Percentiles rank a stretch among this genome's conserved stretches.
Conservation (phyloP, 1,140 invertebrate genomes). For the Odontomachus brunneus region DNA sequence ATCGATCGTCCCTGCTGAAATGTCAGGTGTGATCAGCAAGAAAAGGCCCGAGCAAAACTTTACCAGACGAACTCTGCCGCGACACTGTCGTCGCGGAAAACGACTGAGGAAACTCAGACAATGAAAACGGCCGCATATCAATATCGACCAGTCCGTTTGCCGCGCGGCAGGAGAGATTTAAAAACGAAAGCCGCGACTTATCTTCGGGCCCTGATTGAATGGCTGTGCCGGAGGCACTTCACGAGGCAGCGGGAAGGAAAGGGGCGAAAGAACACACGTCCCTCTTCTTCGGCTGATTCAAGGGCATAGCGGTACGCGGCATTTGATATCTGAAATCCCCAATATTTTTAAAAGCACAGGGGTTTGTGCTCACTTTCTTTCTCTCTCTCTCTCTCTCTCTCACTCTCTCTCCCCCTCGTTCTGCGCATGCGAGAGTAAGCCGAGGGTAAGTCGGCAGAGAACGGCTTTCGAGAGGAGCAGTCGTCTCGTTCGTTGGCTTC, state of each 20-base stretch:
- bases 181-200: slow-evolving; percentile 81
- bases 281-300: slow-evolving; percentile 79
- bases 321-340: slow-evolving; percentile 84
- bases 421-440: slow-evolving; percentile 66
- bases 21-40: neutral
- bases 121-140: slow-evolving; percentile 61
- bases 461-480: slow-evolving; percentile 72
- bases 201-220: slow-evolving; percentile 83
- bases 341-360: slow-evolving; percentile 85
- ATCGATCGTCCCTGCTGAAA: neutral
- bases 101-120: neutral
- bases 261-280: slow-evolving; percentile 52
- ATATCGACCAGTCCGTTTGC: slow-evolving; percentile 66
- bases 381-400: neutral
- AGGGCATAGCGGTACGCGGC: slow-evolving; percentile 71
- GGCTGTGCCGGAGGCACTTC: slow-evolving; percentile 82
- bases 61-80: slow-evolving; percentile 2
- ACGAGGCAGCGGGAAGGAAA: slow-evolving; percentile 33
- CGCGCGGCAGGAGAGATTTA: slow-evolving; percentile 44
- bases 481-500: slow-evolving; percentile 79
- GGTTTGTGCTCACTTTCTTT: neutral
- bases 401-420: slow-evolving; percentile 1
- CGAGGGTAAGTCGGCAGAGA: slow-evolving; percentile 66
- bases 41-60: neutral
- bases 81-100: neutral